Evolutionary conservation across 1,140 invertebrate species (phyloP).

Genomic region (Bombus waltoni): DNA sequence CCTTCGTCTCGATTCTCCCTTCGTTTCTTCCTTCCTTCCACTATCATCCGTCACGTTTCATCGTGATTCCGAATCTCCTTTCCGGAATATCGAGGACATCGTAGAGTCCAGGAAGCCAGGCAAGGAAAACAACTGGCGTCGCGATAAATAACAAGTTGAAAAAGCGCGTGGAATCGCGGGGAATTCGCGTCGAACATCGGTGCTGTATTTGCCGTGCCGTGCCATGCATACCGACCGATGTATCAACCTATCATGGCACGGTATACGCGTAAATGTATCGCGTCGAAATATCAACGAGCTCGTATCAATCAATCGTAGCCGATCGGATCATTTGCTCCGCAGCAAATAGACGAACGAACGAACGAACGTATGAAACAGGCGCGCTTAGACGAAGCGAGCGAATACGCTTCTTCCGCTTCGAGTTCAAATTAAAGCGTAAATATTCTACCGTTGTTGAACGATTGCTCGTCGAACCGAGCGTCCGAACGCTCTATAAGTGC

Average conservation of each 20-base stretch:
- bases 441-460: too few species aligned
- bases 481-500: too few species aligned
- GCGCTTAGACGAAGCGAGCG: background rate
- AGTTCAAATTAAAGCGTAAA: too few species aligned
- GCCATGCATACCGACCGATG: background rate
- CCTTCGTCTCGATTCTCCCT: conserved; percentile 54
- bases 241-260: conserved; percentile 11
- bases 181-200: background rate
- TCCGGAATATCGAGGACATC: conserved; percentile 15
- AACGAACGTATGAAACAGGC: background rate
- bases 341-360: background rate
- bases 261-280: background rate
- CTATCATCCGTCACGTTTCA: conserved; percentile 64
- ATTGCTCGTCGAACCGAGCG: too few species aligned
- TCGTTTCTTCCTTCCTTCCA: conserved; percentile 62
- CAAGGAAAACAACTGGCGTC: conserved; percentile 7
- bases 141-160: conserved; percentile 36
- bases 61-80: conserved; percentile 60
- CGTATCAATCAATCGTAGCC: background rate
- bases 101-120: background rate
- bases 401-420: background rate
- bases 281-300: background rate
- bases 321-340: background rate
- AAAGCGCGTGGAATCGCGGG: background rate
- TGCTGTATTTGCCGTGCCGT: background rate